Evolutionary conservation across 2,113 vertebrate genomes (phyloP).

Genomic region (Epinephelus fuscoguttatus): DNA sequence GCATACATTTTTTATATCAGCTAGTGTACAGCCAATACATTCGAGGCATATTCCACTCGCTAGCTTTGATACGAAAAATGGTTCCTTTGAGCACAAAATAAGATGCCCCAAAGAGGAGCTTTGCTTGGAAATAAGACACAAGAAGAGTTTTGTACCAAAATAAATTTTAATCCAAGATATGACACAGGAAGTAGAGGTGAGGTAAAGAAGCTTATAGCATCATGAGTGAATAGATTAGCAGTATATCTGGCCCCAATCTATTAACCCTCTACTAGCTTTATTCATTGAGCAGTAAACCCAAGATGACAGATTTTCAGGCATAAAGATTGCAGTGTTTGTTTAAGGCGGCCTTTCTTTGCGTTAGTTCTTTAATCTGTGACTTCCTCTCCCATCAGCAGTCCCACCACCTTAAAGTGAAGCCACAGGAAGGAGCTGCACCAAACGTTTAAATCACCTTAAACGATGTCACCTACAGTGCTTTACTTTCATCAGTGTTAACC

Average conservation of each 20-base stretch:
- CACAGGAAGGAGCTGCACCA: slow-evolving; percentile 43
- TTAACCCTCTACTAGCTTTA: neutral
- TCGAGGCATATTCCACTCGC: too few species aligned
- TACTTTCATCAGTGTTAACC: slow-evolving; percentile 64
- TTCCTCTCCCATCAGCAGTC: slow-evolving; percentile 28
- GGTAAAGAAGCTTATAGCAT: neutral
- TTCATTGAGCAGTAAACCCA: neutral
- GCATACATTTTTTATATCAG: too few species aligned
- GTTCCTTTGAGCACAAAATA: too few species aligned
- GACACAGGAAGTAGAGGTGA: neutral
- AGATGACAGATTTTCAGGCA: slow-evolving; percentile 20
- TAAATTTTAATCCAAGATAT: neutral
- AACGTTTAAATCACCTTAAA: slow-evolving; percentile 31
- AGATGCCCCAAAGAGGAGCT: neutral
- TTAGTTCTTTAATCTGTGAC: slow-evolving; percentile 22
- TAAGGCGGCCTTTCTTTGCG: slow-evolving; percentile 8
- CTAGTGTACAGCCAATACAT: too few species aligned
- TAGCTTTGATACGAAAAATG: too few species aligned
- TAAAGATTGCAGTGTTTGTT: slow-evolving; percentile 1
- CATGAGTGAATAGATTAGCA: neutral
- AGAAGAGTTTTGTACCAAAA: neutral
- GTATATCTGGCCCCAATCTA: neutral
- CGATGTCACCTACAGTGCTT: slow-evolving; percentile 22
- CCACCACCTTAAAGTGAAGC: slow-evolving; percentile 3
- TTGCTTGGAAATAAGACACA: neutral